These are phyloP conservation scores for Drosophila phalerata DNA, from an alignment of 2,888 invertebrate species.

Conservation along the genomic window DNA sequence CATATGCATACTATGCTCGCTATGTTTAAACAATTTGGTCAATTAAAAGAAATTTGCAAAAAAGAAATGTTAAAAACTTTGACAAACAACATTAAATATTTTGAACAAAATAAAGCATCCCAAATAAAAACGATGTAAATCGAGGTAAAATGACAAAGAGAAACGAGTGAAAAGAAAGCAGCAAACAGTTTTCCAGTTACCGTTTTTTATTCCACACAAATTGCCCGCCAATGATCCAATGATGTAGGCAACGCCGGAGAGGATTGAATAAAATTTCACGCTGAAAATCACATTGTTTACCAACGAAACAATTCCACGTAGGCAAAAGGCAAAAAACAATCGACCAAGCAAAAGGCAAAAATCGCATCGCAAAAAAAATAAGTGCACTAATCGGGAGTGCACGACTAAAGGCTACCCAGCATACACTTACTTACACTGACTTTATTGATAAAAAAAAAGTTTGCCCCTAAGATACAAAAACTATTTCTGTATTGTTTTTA, in stretches of 20 bases:
- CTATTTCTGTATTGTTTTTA: too few relatives aligned
- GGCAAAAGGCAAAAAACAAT: constrained; percentile 21
- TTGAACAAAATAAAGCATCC: constrained; percentile 14
- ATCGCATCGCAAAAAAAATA: constrained; percentile 17
- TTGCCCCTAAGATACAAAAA: too few relatives aligned
- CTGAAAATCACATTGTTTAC: constrained; percentile 75
- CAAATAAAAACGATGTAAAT: constrained; percentile 35
- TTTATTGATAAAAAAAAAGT: neutral
- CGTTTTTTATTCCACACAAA: neutral
- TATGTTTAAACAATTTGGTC: constrained; percentile 65
- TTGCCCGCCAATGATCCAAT: constrained; percentile 35
- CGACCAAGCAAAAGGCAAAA: constrained; percentile 22
- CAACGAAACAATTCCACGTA: constrained; percentile 60
- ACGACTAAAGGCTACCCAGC: constrained; percentile 7
- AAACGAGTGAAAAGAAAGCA: neutral
- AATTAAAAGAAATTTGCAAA: constrained; percentile 70
- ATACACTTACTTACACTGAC: neutral
- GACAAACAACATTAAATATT: constrained; percentile 38
- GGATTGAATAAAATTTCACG: constrained; percentile 78
- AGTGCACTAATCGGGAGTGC: neutral
- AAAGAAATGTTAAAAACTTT: constrained; percentile 25
- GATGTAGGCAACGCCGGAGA: constrained; percentile 31
- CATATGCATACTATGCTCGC: constrained; percentile 39
- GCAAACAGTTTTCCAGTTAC: constrained; percentile 1
- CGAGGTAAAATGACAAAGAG: neutral